phyloP scores from a whole-genome alignment of 2,888 invertebrate species.

The Amphipyra berbera region DNA sequence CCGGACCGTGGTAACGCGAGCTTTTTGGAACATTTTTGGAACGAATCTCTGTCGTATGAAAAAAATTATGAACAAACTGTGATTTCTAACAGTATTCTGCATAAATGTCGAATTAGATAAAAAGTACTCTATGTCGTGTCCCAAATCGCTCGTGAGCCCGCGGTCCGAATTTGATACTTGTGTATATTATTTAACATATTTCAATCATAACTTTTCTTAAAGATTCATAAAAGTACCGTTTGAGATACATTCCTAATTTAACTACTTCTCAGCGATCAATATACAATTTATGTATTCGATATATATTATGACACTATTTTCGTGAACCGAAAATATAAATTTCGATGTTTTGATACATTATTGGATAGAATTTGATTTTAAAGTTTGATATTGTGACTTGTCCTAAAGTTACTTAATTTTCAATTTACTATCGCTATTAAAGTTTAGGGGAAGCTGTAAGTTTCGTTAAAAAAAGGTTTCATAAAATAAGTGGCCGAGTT shows the following conservation, averaged over 20 bases:
- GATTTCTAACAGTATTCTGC: constrained; percentile 45
- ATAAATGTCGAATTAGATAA: constrained; percentile 42
- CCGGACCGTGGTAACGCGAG: constrained; percentile 41
- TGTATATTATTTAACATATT: constrained; percentile 36
- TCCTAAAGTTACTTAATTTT: constrained; percentile 75
- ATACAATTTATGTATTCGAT: constrained; percentile 43
- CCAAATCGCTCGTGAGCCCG: constrained; percentile 39
- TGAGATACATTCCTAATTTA: constrained; percentile 57
- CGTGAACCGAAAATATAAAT: constrained; percentile 54
- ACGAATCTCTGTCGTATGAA: constrained; percentile 18
- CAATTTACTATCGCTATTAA: constrained; percentile 75
- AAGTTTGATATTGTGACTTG: constrained; percentile 82
- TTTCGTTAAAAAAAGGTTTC: constrained; percentile 58
- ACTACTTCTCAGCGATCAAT: constrained; percentile 41
- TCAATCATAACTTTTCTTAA: constrained; percentile 43
- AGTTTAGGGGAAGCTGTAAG: constrained; percentile 69
- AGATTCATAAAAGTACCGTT: constrained; percentile 60
- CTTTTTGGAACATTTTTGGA: constrained; percentile 28
- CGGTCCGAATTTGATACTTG: constrained; percentile 26
- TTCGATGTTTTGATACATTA: constrained; percentile 74
- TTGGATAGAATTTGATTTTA: constrained; percentile 70
- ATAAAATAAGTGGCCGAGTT: constrained; percentile 53
- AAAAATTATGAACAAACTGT: constrained; percentile 41
- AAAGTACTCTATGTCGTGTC: constrained; percentile 33
- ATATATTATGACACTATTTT: constrained; percentile 66